Percentiles rank a stretch among this genome's conserved stretches.
These are phyloP conservation scores for Branchellion lobata DNA, from an alignment of 2,888 invertebrate genomes.

Conservation along the genomic window DNA sequence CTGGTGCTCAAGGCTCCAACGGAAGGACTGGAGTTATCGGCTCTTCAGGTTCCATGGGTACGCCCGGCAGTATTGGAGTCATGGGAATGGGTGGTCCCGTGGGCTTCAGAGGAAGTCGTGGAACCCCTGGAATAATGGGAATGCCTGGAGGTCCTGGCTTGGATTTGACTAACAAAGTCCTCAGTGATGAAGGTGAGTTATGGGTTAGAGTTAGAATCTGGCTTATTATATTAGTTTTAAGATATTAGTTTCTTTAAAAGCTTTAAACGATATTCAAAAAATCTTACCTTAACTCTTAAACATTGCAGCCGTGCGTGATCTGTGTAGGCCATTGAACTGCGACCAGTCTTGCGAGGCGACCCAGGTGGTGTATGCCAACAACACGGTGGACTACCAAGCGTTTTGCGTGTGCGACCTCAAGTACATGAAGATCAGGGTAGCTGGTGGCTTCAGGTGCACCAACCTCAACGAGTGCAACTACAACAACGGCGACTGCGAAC, in stretches of 20 bases:
- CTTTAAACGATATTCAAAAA: neutral
- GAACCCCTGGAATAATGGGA: slow-evolving; percentile 56
- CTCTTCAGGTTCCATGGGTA: neutral
- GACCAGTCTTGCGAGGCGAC: slow-evolving; percentile 46
- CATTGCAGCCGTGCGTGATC: slow-evolving; percentile 20
- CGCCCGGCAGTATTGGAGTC: slow-evolving; percentile 12
- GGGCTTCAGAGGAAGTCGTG: slow-evolving; percentile 23
- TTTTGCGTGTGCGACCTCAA: slow-evolving; percentile 44
- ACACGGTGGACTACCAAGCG: slow-evolving; percentile 27
- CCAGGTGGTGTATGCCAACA: neutral
- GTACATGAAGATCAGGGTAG: slow-evolving; percentile 43
- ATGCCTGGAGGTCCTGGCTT: slow-evolving; percentile 51
- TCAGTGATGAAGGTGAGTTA: slow-evolving; percentile 13
- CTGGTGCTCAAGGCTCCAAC: slow-evolving; percentile 13
- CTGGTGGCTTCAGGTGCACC: slow-evolving; percentile 43
- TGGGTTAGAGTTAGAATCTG: too few species aligned
- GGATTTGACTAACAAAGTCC: slow-evolving; percentile 31
- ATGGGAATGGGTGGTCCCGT: slow-evolving; percentile 4
- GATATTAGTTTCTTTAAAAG: neutral
- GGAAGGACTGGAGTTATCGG: slow-evolving; percentile 28
- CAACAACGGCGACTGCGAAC: slow-evolving; percentile 50
- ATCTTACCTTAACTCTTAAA: neutral
- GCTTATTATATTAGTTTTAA: too few species aligned
- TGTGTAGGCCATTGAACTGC: slow-evolving; percentile 43
- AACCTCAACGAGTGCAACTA: slow-evolving; percentile 49